phyloP scores from a whole-genome alignment of 1,140 invertebrate species.

The Akabosia matsudoensis region DNA sequence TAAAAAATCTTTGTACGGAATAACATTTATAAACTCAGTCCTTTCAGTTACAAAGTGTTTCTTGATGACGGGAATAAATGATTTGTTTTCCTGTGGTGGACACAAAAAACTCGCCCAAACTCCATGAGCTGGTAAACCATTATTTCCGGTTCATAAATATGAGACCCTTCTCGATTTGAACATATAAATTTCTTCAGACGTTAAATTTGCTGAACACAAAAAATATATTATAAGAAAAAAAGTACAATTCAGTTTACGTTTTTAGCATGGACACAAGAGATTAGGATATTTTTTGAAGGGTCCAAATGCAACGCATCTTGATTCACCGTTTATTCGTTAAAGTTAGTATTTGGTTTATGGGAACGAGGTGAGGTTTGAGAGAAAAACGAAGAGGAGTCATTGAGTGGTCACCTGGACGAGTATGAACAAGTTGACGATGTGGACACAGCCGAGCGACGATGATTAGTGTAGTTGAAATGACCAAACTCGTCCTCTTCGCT shows the following conservation, averaged over 20 bases:
- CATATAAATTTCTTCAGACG: background rate
- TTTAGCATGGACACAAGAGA: background rate
- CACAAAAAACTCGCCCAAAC: background rate
- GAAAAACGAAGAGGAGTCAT: constrained; percentile 9
- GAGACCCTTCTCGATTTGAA: constrained; percentile 20
- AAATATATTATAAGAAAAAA: background rate
- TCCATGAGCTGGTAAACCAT: too few species aligned
- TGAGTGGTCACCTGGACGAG: constrained; percentile 5
- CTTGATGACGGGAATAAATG: background rate
- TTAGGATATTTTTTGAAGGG: too few species aligned
- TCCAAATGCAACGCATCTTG: too few species aligned
- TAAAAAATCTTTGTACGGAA: constrained; percentile 9
- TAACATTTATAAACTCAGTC: constrained; percentile 1
- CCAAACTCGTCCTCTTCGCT: constrained; percentile 4
- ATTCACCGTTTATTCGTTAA: background rate
- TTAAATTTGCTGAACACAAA: background rate
- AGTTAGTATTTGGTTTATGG: background rate
- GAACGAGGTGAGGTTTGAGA: too few species aligned
- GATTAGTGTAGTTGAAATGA: background rate
- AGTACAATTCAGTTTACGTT: background rate
- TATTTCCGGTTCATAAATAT: too few species aligned
- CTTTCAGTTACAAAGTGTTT: constrained; percentile 12
- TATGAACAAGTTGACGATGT: background rate
- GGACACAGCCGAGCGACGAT: background rate
- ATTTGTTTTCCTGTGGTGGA: background rate